Evolutionary conservation across 2,797 vertebrate species (phyloP).

Genomic region (Choloepus didactylus): DNA sequence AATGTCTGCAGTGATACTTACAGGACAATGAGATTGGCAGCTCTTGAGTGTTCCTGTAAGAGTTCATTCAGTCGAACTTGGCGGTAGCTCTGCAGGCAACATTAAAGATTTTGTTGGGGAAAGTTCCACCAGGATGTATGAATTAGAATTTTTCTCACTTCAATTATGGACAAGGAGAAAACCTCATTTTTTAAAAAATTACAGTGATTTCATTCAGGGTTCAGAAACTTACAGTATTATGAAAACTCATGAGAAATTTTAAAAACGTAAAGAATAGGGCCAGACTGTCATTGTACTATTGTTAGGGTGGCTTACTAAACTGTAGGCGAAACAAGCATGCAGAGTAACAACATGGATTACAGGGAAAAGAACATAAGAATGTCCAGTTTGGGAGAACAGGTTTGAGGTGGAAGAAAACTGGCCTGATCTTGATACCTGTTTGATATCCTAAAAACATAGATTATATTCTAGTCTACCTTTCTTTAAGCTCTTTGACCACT

Average conservation of each 20-base stretch:
- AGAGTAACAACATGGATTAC: not conserved
- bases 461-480: conserved; percentile 4
- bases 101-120: conserved; percentile 29
- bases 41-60: conserved; percentile 94
- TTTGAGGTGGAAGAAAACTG: not conserved
- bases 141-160: conserved; percentile 52
- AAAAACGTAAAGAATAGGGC: conserved; percentile 21
- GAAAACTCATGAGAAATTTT: conserved; percentile 34
- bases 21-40: conserved; percentile 96
- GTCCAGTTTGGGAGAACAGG: not conserved
- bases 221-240: conserved; percentile 2
- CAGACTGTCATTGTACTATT: not conserved
- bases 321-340: not conserved
- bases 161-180: conserved; percentile 10
- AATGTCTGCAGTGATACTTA: conserved; percentile 89
- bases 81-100: conserved; percentile 92
- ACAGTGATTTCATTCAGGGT: not conserved
- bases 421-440: not conserved
- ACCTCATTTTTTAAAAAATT: not conserved
- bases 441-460: conserved; percentile 17
- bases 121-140: not conserved
- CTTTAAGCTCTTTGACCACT: conserved; percentile 38
- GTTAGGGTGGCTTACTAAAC: not conserved
- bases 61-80: conserved; percentile 97
- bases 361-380: not conserved